A percentile compares a stretch with the other conserved stretches of the same genome.
Conservation (phyloP, 2,888 invertebrate species). For the Drosophila vallismaia region DNA sequence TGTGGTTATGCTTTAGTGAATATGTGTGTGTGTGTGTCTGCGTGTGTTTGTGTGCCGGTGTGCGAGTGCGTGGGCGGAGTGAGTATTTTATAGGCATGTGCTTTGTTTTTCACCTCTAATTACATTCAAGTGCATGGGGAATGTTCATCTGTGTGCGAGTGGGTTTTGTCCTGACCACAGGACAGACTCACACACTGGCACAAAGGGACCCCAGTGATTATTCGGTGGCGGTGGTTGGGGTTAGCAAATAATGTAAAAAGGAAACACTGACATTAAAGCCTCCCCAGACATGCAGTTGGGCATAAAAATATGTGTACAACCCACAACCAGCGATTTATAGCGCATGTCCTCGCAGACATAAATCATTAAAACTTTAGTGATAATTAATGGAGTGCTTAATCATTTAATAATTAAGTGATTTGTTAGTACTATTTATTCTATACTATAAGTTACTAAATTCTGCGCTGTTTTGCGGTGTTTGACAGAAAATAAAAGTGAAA, state of each 20-base stretch:
- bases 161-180: conserved; percentile 40
- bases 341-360: conserved; percentile 20
- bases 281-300: conserved; percentile 16
- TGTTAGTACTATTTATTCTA: conserved; percentile 10
- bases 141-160: conserved; percentile 8
- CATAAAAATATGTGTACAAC: conserved; percentile 9
- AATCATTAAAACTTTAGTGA: conserved; percentile 29
- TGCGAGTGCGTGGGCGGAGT: conserved; percentile 33
- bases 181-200: conserved; percentile 22
- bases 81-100: conserved; percentile 38
- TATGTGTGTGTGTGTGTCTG: not conserved
- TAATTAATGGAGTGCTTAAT: conserved; percentile 37
- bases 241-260: conserved; percentile 51
- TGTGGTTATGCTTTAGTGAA: conserved; percentile 26
- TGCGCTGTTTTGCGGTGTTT: not conserved
- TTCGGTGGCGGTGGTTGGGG: conserved; percentile 31
- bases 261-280: conserved; percentile 53
- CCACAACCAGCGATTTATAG: conserved; percentile 29
- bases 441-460: not conserved
- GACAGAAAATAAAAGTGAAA: too few relatives aligned
- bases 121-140: conserved; percentile 46
- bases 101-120: conserved; percentile 57
- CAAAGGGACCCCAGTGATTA: conserved; percentile 35
- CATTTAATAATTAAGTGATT: conserved; percentile 37
- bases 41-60: conserved; percentile 3